A percentile compares a stretch with the other conserved stretches of the same genome.
These are phyloP conservation scores for Mellilla xanthometata DNA, from an alignment of 2,888 invertebrate species.

Conservation along the genomic window DNA sequence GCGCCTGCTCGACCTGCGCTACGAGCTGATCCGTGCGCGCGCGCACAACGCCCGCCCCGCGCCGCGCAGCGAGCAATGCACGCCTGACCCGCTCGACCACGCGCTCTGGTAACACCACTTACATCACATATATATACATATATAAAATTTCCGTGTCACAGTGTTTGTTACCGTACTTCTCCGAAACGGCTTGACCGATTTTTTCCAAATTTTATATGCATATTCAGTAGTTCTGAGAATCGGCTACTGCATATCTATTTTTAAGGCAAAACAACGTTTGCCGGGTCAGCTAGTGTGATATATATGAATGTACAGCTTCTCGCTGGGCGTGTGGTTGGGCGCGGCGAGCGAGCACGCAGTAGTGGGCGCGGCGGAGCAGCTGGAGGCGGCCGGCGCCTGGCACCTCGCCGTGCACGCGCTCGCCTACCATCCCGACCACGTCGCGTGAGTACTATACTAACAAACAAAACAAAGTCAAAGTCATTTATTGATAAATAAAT, in stretches of 20 bases:
- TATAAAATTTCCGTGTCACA: too few species aligned
- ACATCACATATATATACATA: too few species aligned
- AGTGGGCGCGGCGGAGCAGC: slow-evolving; percentile 89
- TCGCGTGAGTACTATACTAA: slow-evolving; percentile 46
- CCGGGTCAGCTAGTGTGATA: too few species aligned
- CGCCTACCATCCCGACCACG: slow-evolving; percentile 84
- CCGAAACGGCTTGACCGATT: too few species aligned
- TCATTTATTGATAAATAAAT: too few species aligned
- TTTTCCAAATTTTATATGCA: too few species aligned
- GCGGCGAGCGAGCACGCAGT: slow-evolving; percentile 36
- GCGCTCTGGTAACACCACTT: slow-evolving; percentile 85
- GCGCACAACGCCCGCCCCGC: slow-evolving; percentile 71
- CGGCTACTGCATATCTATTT: too few species aligned
- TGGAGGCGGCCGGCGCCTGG: slow-evolving; percentile 93
- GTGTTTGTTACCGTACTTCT: too few species aligned
- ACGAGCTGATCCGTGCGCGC: slow-evolving; percentile 91
- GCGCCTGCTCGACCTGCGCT: slow-evolving; percentile 87
- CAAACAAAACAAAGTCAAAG: too few species aligned
- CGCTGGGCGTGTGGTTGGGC: slow-evolving; percentile 64
- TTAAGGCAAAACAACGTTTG: too few species aligned
- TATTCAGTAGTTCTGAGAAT: too few species aligned
- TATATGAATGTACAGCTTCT: slow-evolving; percentile 50
- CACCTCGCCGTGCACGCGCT: slow-evolving; percentile 93
- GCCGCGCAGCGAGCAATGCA: slow-evolving; percentile 87
- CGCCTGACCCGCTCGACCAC: slow-evolving; percentile 91